These are phyloP conservation scores for Allophyes oxyacanthae DNA, from an alignment of 2,888 invertebrate genomes.

Conservation along the genomic window DNA sequence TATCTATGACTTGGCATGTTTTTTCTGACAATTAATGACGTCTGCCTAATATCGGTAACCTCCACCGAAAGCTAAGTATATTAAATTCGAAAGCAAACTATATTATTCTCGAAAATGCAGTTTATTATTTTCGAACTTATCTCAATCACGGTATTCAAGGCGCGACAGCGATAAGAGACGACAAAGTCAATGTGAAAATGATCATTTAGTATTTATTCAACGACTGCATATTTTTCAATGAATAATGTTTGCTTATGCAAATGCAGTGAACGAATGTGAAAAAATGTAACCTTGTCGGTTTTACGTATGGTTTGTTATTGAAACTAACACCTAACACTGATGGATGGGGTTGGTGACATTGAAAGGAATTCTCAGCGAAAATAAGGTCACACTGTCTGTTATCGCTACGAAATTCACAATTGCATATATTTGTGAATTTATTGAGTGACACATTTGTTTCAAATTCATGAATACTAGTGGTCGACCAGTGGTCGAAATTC, in stretches of 20 bases:
- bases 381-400: conserved; percentile 21
- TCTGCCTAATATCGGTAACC: no score
- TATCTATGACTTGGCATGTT: no score
- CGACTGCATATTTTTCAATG: conserved; percentile 12
- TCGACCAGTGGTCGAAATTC: no score
- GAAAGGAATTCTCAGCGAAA: conserved; percentile 18
- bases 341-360: conserved; percentile 40
- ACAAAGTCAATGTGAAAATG: conserved; percentile 13
- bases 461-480: no score
- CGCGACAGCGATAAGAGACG: neutral
- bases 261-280: conserved; percentile 26
- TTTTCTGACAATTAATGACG: no score
- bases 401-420: no score
- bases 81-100: neutral
- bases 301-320: conserved; percentile 30
- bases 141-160: neutral
- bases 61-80: neutral
- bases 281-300: conserved; percentile 33
- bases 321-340: conserved; percentile 13
- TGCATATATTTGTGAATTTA: no score
- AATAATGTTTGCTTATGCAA: conserved; percentile 31
- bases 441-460: no score
- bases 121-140: neutral
- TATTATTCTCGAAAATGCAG: neutral
- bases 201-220: conserved; percentile 7